Evolutionary conservation across 1,140 invertebrate species (phyloP), one percentile per base, ranked within the genome.

Genomic region (Cotesia chilonis): DNA sequence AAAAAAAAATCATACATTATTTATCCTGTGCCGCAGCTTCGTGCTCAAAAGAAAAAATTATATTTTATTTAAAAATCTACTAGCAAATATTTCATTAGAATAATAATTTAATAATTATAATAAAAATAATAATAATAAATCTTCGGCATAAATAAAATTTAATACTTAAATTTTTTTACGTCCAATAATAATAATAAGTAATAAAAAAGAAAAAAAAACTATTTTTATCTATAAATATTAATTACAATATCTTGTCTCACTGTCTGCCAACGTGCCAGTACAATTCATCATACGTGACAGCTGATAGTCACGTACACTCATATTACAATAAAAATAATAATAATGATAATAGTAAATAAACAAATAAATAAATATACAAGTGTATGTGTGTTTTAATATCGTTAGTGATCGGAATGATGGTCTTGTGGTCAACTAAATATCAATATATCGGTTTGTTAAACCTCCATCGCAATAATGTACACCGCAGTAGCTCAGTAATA

Each of bases 311-410:
- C 57, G 47, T 5, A 41, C 38, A n/a, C 12, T 9, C 14, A 28
- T 35, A 4, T 67, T 52, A 20, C 37, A 20, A 59, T 17, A 41
- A 41, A 36, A 64, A 36, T 38, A 64, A 64, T 64, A 35, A 63
- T 20, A n/a, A 28, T 28, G 0, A 28, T 28, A 28, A 28, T 28
- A 28, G 28, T 60, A 47, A 36, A 52, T 64, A 36, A 63, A n/a
- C 35, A 60, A 28, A 60, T 71, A 14, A 28, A 35, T 71, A 61
- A 59, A 70, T 51, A 54, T 70, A 51, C 52, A 64, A 63, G 69
- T 70, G 38, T 36, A 71, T 65, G 17, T 65, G 17, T 65, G 12
- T 70, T 47, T 36, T 70, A 70, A 70, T 70, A 70, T 70, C 68
- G 55, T 63, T 51, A 59, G 35, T 17, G n/a, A 20, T 47, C 41